These are phyloP conservation scores for Aptenodytes patagonicus DNA, from an alignment of 2,113 vertebrate species.

Conservation along the genomic window DNA sequence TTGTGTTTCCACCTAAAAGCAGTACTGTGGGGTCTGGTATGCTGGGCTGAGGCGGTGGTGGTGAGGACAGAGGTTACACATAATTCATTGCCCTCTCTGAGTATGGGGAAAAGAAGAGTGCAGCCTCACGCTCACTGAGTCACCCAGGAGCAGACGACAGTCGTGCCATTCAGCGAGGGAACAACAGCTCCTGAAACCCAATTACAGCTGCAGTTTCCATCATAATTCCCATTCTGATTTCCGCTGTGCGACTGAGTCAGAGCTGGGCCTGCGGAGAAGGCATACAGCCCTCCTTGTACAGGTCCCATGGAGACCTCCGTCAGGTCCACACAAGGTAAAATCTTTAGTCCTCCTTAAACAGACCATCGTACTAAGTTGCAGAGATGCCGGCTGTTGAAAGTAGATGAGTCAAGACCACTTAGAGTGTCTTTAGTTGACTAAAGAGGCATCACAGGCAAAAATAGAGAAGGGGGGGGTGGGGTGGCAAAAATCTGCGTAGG, in stretches of 20 bases:
- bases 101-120: background rate
- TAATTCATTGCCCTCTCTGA: background rate
- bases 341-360: background rate
- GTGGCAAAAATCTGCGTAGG: background rate
- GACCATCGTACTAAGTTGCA: accelerated
- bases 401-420: background rate
- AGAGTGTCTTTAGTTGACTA: accelerated
- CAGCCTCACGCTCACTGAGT: background rate
- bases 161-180: background rate
- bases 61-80: accelerated
- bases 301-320: accelerated
- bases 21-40: too few species aligned
- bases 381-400: background rate
- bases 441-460: background rate
- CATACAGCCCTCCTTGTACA: accelerated
- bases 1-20: background rate
- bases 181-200: background rate
- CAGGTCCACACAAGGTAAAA: background rate
- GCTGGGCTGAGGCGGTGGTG: too few species aligned
- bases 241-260: accelerated
- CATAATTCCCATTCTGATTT: background rate
- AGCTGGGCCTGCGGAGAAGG: background rate
- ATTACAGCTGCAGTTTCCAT: background rate
- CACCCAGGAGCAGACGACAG: background rate
- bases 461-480: background rate